Evolutionary conservation across 2,888 invertebrate species (phyloP).

Genomic region (Gnatocerus cornutus): DNA sequence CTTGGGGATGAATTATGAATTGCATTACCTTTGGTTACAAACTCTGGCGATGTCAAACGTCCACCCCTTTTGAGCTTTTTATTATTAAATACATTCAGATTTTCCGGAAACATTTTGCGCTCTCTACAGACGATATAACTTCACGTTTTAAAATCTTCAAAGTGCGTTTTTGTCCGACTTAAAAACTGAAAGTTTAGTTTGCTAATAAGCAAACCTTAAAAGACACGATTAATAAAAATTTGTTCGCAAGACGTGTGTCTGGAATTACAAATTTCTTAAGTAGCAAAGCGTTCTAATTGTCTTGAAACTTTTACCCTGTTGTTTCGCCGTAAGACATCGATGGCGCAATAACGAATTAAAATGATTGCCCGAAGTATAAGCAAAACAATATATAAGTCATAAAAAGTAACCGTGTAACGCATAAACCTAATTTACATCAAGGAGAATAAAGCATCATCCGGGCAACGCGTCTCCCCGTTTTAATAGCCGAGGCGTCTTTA

Average conservation of each 20-base stretch:
- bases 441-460: slow-evolving; percentile 34
- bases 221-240: too few species aligned
- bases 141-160: too few species aligned
- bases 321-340: too few species aligned
- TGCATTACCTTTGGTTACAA: background rate
- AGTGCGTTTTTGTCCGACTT: too few species aligned
- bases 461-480: slow-evolving; percentile 18
- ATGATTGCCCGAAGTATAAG: slow-evolving; percentile 18
- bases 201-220: too few species aligned
- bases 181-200: too few species aligned
- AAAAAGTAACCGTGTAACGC: slow-evolving; percentile 35
- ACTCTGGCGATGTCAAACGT: background rate
- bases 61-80: slow-evolving; percentile 5
- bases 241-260: background rate
- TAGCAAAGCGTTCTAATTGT: too few species aligned
- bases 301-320: too few species aligned
- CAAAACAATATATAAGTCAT: slow-evolving; percentile 30
- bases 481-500: slow-evolving; percentile 22
- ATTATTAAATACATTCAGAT: slow-evolving; percentile 22
- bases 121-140: too few species aligned
- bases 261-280: too few species aligned
- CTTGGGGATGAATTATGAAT: slow-evolving; percentile 15
- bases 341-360: slow-evolving; percentile 1
- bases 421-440: slow-evolving; percentile 37
- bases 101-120: background rate